Evolutionary conservation across 2,888 invertebrate genomes (phyloP).

Genomic region (Schrankia costaestrigalis): DNA sequence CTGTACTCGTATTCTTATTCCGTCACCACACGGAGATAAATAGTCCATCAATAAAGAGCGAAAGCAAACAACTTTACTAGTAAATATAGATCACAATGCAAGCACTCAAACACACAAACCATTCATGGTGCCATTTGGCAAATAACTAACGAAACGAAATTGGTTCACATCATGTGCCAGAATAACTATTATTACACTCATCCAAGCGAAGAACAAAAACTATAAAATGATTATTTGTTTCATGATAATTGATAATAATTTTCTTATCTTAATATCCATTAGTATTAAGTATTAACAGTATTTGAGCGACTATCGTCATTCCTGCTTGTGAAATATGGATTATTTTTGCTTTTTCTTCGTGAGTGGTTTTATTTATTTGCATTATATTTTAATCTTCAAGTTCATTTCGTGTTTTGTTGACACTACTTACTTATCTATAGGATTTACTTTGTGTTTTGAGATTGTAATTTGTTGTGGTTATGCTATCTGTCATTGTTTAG

Average conservation of each 20-base stretch:
- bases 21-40: too few species aligned
- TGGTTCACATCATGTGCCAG: conserved; percentile 41
- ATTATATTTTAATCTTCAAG: conserved; percentile 11
- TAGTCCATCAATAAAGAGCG: too few species aligned
- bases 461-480: conserved; percentile 1
- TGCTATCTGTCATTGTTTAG: too few species aligned
- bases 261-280: conserved; percentile 25
- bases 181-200: conserved; percentile 42
- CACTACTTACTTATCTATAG: conserved; percentile 9
- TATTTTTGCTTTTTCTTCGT: conserved; percentile 44
- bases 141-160: conserved; percentile 35
- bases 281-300: conserved; percentile 26
- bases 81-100: conserved; percentile 28
- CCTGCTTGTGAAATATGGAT: conserved; percentile 36
- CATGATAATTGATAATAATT: conserved; percentile 25
- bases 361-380: conserved; percentile 32
- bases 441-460: conserved; percentile 10
- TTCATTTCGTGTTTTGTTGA: conserved; percentile 8
- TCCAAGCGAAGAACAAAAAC: conserved; percentile 28
- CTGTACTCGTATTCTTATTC: too few species aligned
- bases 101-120: conserved; percentile 16
- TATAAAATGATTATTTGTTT: conserved; percentile 17
- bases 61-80: too few species aligned
- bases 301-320: conserved; percentile 33
- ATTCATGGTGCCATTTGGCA: conserved; percentile 52